Conservation (phyloP, 2,888 invertebrate genomes). For the Abrostola tripartita region DNA sequence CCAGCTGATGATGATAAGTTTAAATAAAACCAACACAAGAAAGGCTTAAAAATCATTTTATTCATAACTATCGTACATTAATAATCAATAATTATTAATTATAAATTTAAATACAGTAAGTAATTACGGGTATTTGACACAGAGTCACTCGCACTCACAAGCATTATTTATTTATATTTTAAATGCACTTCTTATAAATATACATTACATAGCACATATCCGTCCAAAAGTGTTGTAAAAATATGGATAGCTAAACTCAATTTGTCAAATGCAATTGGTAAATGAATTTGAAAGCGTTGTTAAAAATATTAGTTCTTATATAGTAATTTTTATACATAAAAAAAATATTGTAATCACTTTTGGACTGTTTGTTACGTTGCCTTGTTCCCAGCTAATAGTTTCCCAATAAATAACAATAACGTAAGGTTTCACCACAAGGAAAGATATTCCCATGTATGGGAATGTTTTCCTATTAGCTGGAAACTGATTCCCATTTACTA, state of each 20-base stretch:
- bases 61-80: conserved; percentile 87
- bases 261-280: background rate
- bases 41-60: conserved; percentile 86
- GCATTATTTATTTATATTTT: conserved; percentile 70
- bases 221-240: conserved; percentile 6
- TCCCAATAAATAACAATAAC: conserved; percentile 33
- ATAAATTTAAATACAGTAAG: conserved; percentile 83
- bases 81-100: conserved; percentile 76
- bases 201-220: conserved; percentile 45
- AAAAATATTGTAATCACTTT: background rate
- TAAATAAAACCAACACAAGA: conserved; percentile 50
- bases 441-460: conserved; percentile 38
- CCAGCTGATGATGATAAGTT: too few relatives aligned
- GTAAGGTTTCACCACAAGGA: conserved; percentile 25
- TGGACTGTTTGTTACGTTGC: conserved; percentile 17
- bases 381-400: conserved; percentile 18
- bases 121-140: conserved; percentile 78
- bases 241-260: conserved; percentile 8
- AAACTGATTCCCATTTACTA: conserved; percentile 13
- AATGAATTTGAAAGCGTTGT: background rate
- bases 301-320: background rate
- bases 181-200: conserved; percentile 75
- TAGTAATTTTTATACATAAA: background rate
- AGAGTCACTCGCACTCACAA: conserved; percentile 72
- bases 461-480: conserved; percentile 36